These are phyloP conservation scores for Etheostoma cragini DNA, from an alignment of 2,113 vertebrate genomes.

Conservation along the genomic window DNA sequence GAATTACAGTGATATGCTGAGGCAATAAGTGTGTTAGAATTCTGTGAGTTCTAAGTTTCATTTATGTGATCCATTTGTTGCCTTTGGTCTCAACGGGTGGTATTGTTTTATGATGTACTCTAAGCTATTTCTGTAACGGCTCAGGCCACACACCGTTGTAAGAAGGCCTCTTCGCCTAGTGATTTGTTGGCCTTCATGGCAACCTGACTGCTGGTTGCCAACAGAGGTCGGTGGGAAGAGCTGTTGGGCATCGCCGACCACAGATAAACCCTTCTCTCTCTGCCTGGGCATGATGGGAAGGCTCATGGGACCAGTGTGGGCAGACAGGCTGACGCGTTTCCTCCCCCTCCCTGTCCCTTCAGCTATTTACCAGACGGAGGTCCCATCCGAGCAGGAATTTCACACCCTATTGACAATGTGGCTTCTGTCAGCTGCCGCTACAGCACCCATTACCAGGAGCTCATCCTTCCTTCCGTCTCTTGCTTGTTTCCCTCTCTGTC, in stretches of 20 bases:
- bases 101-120: conserved; percentile 10
- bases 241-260: conserved; percentile 65
- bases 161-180: conserved; percentile 24
- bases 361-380: conserved; percentile 74
- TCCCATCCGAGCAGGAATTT: conserved; percentile 81
- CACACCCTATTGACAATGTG: conserved; percentile 84
- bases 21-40: conserved; percentile 25
- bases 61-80: conserved; percentile 33
- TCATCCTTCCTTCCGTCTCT: conserved; percentile 72
- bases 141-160: conserved; percentile 37
- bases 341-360: conserved; percentile 56
- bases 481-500: conserved; percentile 47
- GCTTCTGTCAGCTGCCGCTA: conserved; percentile 79
- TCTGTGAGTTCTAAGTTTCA: background rate
- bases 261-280: conserved; percentile 64
- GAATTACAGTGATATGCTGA: conserved; percentile 41
- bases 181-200: conserved; percentile 48
- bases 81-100: background rate
- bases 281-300: conserved; percentile 56
- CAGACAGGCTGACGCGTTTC: conserved; percentile 75
- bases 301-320: conserved; percentile 60
- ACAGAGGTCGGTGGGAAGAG: conserved; percentile 61
- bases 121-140: conserved; percentile 32
- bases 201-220: conserved; percentile 47
- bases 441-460: conserved; percentile 61